Base-by-base conservation (phyloP, 2,797 vertebrate genomes). In the Propithecus perrieri region DNA sequence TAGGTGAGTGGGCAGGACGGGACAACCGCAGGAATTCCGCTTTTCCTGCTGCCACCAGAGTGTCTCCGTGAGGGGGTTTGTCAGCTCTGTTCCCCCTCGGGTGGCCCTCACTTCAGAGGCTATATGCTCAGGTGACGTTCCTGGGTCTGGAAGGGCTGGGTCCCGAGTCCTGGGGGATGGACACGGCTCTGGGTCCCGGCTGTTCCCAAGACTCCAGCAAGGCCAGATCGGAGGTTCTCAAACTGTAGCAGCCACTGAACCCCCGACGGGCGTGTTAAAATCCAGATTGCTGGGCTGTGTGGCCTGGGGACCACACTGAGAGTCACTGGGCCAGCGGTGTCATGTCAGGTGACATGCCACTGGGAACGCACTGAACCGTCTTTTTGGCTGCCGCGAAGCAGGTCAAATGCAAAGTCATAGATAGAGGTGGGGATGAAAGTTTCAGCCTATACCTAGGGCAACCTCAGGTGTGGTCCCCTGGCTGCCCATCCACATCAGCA, bases 251-350 rank as follows among this genome's bases (percentile, higher is more conserved):
- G 6, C 41, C 0, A 69, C 67, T 48, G 7, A n/a, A 18, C 43
- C 20, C 38, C 43, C 0, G 4, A 6, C 9, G 6, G 18, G 33
- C 3, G 2, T 3, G 12, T 20, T 17, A 8, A 30, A 41, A 43
- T 61, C n/a, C 8, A 0, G 2, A 5, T 1, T 3, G 18, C 63
- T 55, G 17, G 28, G 33, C 50, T 24, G 33, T 13, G 6, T 26
- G 35, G 55, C 22, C 38, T 1, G 5, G 26, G 30, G 41, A 26
- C 67, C 57, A 4, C 30, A 7, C 15, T 28, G 55, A 22, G 89
- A 35, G 7, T 41, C 24, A 3, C 20, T 12, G 30, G 53, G 17
- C 57, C 53, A 0, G 22, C 20, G 28, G 11, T 17, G 11, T 17
- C 43, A 15, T 6, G 15, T 14, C 28, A 30, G 20, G 55, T 7